A percentile compares a stretch with the other conserved stretches of the same genome.
These are phyloP conservation scores for Morone chrysops DNA, from an alignment of 2,113 vertebrate genomes.

Conservation along the genomic window DNA sequence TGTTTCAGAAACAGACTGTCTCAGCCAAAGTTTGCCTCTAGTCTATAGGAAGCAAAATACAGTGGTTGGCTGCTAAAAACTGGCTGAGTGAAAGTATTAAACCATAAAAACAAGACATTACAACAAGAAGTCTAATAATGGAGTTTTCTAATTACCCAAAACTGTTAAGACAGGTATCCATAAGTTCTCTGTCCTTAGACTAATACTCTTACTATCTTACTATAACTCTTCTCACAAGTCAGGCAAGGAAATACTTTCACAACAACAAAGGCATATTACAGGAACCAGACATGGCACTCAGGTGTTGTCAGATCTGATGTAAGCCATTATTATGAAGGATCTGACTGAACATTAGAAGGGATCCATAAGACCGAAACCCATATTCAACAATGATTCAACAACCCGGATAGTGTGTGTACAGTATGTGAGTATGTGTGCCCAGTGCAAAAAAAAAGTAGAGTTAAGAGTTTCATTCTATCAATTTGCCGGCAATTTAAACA, in stretches of 20 bases:
- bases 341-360: neutral
- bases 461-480: neutral
- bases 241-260: neutral
- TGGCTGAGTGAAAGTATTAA: neutral
- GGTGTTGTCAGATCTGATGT: neutral
- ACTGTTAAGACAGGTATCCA: neutral
- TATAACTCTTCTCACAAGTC: neutral
- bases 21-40: conserved; percentile 45
- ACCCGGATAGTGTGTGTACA: no score
- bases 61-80: conserved; percentile 17
- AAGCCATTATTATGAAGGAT: neutral
- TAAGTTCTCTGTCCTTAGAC: neutral
- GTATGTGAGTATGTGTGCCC: neutral
- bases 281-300: neutral
- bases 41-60: conserved; percentile 6
- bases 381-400: neutral
- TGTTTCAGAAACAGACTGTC: conserved; percentile 40
- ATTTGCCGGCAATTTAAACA: neutral
- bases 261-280: conserved; percentile 1
- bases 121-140: conserved; percentile 3
- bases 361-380: conserved; percentile 12
- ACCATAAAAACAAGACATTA: neutral
- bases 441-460: neutral
- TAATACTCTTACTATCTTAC: no score
- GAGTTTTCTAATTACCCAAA: conserved; percentile 5